Percentiles rank a stretch among this genome's conserved stretches.
These are phyloP conservation scores for Morinoia aosen DNA, from an alignment of 2,888 invertebrate species.

Conservation along the genomic window DNA sequence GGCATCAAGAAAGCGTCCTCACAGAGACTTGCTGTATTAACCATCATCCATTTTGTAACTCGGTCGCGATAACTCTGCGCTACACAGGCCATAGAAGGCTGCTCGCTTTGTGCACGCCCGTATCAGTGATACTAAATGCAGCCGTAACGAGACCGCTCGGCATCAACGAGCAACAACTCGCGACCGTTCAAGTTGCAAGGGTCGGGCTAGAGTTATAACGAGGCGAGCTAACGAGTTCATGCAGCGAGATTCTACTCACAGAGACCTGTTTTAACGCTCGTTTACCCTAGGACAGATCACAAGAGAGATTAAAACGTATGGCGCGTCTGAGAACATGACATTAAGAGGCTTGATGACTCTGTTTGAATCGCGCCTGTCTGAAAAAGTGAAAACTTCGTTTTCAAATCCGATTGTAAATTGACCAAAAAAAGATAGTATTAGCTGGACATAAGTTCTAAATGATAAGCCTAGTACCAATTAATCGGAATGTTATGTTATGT, in stretches of 20 bases:
- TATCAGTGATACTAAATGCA: not conserved
- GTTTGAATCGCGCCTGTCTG: not conserved
- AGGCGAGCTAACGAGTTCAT: not conserved
- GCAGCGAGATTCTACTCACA: not conserved
- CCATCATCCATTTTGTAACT: not conserved
- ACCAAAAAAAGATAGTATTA: not conserved
- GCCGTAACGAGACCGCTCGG: not conserved
- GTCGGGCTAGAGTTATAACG: not conserved
- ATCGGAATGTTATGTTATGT: too few relatives aligned
- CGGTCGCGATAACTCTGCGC: constrained; percentile 2
- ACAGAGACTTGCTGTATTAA: not conserved
- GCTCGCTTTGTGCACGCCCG: not conserved
- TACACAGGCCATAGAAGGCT: not conserved
- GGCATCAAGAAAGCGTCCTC: not conserved
- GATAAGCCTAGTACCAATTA: not conserved
- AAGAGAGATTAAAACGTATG: not conserved
- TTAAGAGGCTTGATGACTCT: not conserved
- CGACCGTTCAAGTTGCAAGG: not conserved
- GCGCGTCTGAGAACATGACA: not conserved
- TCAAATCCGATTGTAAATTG: not conserved
- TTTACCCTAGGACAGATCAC: not conserved
- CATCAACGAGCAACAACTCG: constrained; percentile 12
- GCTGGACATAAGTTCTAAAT: not conserved
- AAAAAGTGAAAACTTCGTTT: not conserved
- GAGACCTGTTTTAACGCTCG: not conserved